Evolutionary conservation across 2,888 invertebrate genomes (phyloP).

Genomic region (Microctonus aethiopoides): DNA sequence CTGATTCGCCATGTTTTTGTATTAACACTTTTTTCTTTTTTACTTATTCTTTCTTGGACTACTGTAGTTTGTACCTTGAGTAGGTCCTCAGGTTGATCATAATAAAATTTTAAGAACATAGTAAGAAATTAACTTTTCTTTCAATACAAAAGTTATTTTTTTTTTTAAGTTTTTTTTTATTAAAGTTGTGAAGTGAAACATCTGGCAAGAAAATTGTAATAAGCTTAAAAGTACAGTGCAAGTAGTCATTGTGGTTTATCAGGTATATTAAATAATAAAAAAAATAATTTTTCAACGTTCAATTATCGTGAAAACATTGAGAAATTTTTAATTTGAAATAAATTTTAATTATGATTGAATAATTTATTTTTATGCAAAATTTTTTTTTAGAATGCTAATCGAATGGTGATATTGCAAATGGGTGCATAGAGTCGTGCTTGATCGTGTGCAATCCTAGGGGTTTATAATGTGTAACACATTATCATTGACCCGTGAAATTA

Average conservation of each 20-base stretch:
- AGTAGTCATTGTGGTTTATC: background rate
- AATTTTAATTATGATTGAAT: background rate
- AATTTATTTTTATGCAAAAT: background rate
- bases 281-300: too few species aligned
- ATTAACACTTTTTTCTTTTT: constrained; percentile 1
- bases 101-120: background rate
- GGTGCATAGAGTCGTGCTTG: background rate
- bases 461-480: constrained; percentile 42
- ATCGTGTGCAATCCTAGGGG: constrained; percentile 24
- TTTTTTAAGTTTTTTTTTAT: background rate
- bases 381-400: background rate
- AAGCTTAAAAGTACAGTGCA: background rate
- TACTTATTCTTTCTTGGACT: background rate
- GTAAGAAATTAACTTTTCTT: constrained; percentile 19
- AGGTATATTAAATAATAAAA: background rate
- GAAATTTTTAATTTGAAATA: background rate
- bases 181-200: constrained; percentile 6
- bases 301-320: too few species aligned
- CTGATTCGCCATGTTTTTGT: background rate
- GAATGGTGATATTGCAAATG: background rate
- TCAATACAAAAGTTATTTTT: background rate
- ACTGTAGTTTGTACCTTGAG: background rate
- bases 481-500: constrained; percentile 49
- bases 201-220: background rate
- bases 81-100: background rate